A percentile compares a stretch with the other conserved stretches of the same genome.
Evolutionary conservation across 2,888 invertebrate species (phyloP).

Genomic region (Criorhina ranunculi): DNA sequence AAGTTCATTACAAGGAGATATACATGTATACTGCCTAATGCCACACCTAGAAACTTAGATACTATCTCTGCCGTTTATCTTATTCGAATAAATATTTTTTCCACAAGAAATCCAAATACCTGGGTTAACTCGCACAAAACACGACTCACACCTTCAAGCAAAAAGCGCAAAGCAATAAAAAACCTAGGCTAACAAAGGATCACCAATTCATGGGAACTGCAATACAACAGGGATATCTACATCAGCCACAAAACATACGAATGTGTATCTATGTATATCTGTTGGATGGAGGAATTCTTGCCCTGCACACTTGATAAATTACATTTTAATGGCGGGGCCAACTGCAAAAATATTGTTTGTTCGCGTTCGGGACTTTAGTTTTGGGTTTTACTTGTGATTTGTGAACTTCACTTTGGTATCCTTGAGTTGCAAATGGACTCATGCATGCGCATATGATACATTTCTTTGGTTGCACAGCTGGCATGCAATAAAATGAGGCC

Average conservation of each 20-base stretch:
- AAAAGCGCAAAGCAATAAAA: conserved; percentile 53
- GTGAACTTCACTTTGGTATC: conserved; percentile 59
- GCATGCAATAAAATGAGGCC: conserved; percentile 40
- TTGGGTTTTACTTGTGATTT: conserved; percentile 70
- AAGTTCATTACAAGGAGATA: too few species aligned
- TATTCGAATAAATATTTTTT: conserved; percentile 11
- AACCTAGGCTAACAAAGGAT: conserved; percentile 1
- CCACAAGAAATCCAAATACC: conserved; percentile 25
- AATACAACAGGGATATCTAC: conserved; percentile 34
- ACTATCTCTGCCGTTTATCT: conserved; percentile 8
- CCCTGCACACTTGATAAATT: conserved; percentile 67
- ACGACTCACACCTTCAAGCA: conserved; percentile 54
- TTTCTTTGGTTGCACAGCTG: conserved; percentile 31
- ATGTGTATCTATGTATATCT: background rate
- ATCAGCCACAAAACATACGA: conserved; percentile 54
- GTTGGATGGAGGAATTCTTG: conserved; percentile 41
- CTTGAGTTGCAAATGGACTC: conserved; percentile 69
- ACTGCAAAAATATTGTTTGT: conserved; percentile 71
- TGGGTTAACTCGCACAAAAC: conserved; percentile 46
- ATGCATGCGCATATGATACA: conserved; percentile 65
- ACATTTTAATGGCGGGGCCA: conserved; percentile 71
- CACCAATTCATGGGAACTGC: conserved; percentile 42
- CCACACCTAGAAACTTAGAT: background rate
- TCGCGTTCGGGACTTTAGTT: conserved; percentile 68
- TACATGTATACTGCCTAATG: background rate